These are phyloP conservation scores for Oedothorax gibbosus DNA, from an alignment of 1,140 invertebrate genomes.

Conservation along the genomic window DNA sequence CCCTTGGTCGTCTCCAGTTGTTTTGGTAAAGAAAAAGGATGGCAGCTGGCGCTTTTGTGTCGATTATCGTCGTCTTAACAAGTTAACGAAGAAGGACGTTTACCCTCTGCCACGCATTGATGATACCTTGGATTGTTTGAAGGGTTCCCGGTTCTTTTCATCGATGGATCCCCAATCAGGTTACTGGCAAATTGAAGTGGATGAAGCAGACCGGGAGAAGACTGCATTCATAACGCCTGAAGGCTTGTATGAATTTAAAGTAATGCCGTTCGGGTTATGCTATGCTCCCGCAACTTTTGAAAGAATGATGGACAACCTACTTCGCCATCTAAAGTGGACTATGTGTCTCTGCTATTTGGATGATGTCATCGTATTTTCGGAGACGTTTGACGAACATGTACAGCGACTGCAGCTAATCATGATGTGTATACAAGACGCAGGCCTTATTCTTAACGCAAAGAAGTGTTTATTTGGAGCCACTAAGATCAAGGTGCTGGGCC, in stretches of 20 bases:
- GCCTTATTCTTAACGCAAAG: constrained; percentile 21
- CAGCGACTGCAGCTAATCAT: constrained; percentile 1
- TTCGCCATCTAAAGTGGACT: constrained; percentile 65
- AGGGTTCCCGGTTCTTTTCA: constrained; percentile 66
- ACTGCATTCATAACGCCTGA: constrained; percentile 67
- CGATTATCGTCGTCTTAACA: constrained; percentile 68
- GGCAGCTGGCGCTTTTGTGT: constrained; percentile 69
- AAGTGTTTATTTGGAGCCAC: constrained; percentile 6
- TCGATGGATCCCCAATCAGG: constrained; percentile 70
- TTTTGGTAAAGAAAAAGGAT: constrained; percentile 70
- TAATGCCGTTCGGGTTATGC: constrained; percentile 67
- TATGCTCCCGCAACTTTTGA: constrained; percentile 67
- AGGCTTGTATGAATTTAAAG: constrained; percentile 65
- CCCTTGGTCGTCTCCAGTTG: constrained; percentile 58
- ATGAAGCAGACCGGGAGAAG: constrained; percentile 67
- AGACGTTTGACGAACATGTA: constrained; percentile 44
- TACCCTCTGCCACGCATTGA: background rate
- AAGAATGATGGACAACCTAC: constrained; percentile 60
- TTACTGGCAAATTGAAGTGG: constrained; percentile 69
- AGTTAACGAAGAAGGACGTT: background rate
- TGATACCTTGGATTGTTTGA: constrained; percentile 42
- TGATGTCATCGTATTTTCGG: constrained; percentile 49
- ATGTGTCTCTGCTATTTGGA: constrained; percentile 42
- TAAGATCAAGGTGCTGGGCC: constrained; percentile 16
- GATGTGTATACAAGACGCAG: background rate